Conservation (phyloP, 2,888 invertebrate genomes). For the Dione juno region DNA sequence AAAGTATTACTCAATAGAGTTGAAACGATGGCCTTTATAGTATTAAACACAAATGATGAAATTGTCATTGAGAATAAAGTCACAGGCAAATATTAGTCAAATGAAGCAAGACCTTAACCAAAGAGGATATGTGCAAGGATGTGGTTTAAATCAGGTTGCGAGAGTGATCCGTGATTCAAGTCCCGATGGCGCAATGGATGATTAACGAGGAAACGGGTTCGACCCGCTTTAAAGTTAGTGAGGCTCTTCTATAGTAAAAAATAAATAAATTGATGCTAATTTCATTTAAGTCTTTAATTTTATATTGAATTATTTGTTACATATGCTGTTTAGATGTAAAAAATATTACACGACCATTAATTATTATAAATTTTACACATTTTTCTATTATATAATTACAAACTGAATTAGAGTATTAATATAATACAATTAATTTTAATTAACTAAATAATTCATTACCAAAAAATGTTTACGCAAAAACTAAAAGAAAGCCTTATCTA, state of each 20-base stretch:
- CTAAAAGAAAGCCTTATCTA: too few relatives aligned
- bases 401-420: too few relatives aligned
- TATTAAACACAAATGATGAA: slow-evolving; percentile 1
- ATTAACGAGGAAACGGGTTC: neutral
- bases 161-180: neutral
- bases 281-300: too few relatives aligned
- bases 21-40: neutral
- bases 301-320: neutral
- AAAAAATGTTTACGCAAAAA: too few relatives aligned
- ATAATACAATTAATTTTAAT: too few relatives aligned
- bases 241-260: too few relatives aligned
- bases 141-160: neutral
- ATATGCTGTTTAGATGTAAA: neutral
- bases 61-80: slow-evolving; percentile 5
- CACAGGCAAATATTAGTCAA: slow-evolving; percentile 4
- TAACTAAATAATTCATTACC: too few relatives aligned
- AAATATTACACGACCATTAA: neutral
- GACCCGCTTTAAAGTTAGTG: neutral
- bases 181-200: slow-evolving; percentile 9
- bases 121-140: slow-evolving; percentile 23
- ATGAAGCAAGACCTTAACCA: slow-evolving; percentile 5
- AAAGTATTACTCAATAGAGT: neutral
- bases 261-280: too few relatives aligned
- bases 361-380: neutral
- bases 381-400: neutral